Conservation (phyloP, 2,888 invertebrate genomes). For the Syrista parreyssii region DNA sequence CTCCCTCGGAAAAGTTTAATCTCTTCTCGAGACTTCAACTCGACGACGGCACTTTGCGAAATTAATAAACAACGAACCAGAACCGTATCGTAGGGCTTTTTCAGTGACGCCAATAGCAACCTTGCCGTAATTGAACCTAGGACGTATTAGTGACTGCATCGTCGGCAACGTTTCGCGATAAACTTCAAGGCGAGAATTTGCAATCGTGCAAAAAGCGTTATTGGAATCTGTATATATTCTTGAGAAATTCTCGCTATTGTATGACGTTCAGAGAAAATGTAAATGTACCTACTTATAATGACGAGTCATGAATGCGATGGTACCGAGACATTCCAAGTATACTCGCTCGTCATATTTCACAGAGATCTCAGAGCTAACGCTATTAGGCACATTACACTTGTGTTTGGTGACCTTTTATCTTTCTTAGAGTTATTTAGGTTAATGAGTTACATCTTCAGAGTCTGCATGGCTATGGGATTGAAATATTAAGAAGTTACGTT, state of each 20-base stretch:
- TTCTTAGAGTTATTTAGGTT: neutral
- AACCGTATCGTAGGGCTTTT: neutral
- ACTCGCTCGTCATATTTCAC: neutral
- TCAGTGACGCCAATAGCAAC: neutral
- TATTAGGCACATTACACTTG: neutral
- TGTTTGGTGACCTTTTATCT: neutral
- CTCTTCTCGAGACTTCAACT: neutral
- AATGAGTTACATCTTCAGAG: neutral
- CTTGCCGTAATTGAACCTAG: neutral
- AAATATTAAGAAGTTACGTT: neutral
- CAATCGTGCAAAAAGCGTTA: neutral
- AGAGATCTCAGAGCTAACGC: neutral
- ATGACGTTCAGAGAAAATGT: too few relatives aligned
- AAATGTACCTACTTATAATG: too few relatives aligned
- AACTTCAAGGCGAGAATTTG: neutral
- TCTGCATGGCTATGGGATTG: neutral
- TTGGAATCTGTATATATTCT: neutral
- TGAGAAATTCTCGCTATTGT: neutral
- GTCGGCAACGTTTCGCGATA: neutral
- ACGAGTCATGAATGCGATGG: too few relatives aligned
- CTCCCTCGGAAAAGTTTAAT: neutral
- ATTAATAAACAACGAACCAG: neutral
- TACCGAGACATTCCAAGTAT: neutral
- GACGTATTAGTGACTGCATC: neutral
- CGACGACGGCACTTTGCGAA: neutral